These are phyloP conservation scores for Aphaenogaster floridana DNA, from an alignment of 1,140 invertebrate genomes.

Conservation along the genomic window DNA sequence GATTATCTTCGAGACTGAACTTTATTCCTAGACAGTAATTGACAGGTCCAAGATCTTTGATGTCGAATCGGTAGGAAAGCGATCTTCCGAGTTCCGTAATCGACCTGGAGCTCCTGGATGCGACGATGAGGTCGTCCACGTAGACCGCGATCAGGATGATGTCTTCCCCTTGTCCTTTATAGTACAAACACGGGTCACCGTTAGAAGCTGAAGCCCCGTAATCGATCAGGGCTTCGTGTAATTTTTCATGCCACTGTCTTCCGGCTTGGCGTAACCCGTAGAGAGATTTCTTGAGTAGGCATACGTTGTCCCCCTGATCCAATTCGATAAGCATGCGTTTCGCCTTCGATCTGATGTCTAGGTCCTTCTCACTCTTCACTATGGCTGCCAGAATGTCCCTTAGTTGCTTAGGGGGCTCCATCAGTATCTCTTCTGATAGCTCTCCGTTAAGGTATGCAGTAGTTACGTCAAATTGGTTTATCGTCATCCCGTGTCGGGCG, in stretches of 20 bases:
- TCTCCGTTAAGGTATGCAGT: neutral
- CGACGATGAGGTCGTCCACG: neutral
- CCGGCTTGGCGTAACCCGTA: neutral
- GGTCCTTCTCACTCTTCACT: neutral
- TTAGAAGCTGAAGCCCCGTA: too few relatives aligned
- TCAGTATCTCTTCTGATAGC: neutral
- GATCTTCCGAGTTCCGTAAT: neutral
- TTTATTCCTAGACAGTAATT: neutral
- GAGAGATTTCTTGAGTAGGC: neutral
- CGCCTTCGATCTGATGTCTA: neutral
- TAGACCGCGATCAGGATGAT: neutral
- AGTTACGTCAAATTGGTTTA: neutral
- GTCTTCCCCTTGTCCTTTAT: neutral
- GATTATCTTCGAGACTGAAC: neutral
- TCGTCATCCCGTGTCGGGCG: neutral
- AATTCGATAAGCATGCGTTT: neutral
- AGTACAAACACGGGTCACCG: neutral
- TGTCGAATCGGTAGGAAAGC: neutral
- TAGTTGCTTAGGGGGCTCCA: neutral
- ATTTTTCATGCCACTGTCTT: neutral
- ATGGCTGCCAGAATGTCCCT: too few relatives aligned
- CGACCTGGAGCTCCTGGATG: neutral
- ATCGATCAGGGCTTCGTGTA: neutral
- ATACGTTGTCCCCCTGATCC: neutral
- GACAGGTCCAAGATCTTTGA: neutral